Base-by-base conservation (phyloP, 2,113 vertebrate genomes). In the Lasiurus cinereus region DNA sequence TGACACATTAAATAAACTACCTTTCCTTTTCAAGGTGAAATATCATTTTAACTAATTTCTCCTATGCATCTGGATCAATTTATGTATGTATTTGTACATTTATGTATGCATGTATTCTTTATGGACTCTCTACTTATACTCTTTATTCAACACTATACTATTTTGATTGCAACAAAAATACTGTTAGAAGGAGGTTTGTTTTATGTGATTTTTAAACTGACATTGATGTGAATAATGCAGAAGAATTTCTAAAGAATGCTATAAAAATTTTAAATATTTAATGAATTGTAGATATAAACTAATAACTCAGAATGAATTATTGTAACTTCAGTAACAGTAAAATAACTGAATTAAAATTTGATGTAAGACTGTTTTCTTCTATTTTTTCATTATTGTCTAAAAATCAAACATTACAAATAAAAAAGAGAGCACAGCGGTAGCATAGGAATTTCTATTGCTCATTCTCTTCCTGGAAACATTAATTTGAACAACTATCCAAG, bases 341-440 rank as follows among this genome's bases (percentile, higher is more conserved):
- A 95, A 66, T 56, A 50, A 84, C 6, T 50, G 19, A 96, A 43
- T 56, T 89, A 78, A 86, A 88, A 79, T 74, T 39, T 19, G 85
- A 8, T 15, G 10, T 50, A 59, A 82, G 27, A 59, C 8, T 90
- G 39, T 5, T 39, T 39, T 39, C 39, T 39, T 39, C 39, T 39
- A 39, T 39, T 39, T 39, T 39, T 39, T 39, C 39, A 39, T 39
- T 39, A 39, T 39, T 39, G 39, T 39, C 3, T 39, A 39, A 39
- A 39, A 39, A 39, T 39, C 39, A 82, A 88, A 8, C 14, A 87
- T 62, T 84, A 67, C 36, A 84, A 66, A 66, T 66, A 67, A 67
- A 91, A 76, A 73, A 29, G 19, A 86, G 13, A 74, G 22, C 70
- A 59, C 43, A 77, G 39, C 62, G 18, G 7, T 76, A 33, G 22